These are phyloP conservation scores for Corythornis leucogaster DNA, from an alignment of 2,797 vertebrate genomes.

Conservation along the genomic window DNA sequence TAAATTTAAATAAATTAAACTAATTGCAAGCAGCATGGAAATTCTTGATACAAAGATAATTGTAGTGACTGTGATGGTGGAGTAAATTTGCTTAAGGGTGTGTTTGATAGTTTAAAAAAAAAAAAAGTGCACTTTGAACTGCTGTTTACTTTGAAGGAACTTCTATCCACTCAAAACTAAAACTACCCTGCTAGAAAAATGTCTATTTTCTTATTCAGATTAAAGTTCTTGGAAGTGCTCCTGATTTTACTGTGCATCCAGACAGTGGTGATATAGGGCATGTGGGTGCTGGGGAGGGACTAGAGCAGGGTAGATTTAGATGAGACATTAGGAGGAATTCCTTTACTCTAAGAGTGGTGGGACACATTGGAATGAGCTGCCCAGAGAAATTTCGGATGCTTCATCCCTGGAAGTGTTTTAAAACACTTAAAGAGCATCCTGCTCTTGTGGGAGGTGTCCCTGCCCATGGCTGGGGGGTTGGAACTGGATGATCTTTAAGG, in stretches of 20 bases:
- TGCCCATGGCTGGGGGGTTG: no score
- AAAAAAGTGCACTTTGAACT: neutral
- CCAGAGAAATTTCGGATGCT: no score
- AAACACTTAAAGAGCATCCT: no score
- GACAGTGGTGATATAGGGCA: neutral
- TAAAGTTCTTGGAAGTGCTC: neutral
- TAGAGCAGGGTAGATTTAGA: no score
- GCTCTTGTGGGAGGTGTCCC: no score
- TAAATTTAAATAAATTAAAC: neutral
- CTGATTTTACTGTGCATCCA: neutral
- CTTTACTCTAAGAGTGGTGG: no score
- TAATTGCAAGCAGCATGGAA: neutral
- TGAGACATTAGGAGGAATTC: no score
- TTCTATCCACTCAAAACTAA: neutral
- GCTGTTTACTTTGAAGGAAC: neutral
- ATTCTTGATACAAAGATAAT: neutral
- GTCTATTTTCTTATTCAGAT: neutral
- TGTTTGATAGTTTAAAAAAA: neutral
- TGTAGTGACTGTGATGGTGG: neutral
- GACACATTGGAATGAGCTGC: no score
- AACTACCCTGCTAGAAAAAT: neutral
- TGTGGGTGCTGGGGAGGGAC: neutral
- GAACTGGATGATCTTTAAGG: no score
- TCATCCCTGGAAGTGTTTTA: no score
- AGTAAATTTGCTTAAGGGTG: neutral